These are phyloP conservation scores for Nasua narica DNA, from an alignment of 2,797 vertebrate genomes.

Conservation along the genomic window DNA sequence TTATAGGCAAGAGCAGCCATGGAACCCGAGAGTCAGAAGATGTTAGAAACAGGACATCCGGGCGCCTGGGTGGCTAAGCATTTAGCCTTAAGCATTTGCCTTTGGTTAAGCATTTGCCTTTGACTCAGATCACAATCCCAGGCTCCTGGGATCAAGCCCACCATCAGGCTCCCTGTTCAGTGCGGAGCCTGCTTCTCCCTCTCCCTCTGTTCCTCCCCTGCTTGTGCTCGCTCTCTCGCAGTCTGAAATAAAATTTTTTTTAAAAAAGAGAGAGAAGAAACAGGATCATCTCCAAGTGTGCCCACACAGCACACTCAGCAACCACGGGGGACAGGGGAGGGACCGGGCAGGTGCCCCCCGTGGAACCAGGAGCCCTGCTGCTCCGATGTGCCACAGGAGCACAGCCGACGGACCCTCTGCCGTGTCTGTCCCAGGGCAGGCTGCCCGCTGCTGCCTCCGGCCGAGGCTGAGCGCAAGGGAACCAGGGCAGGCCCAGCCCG, in stretches of 20 bases:
- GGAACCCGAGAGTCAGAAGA: rapidly evolving
- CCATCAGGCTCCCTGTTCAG: neutral
- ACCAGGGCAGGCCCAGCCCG: neutral
- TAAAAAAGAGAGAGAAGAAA: neutral
- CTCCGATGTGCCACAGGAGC: neutral
- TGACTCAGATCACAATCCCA: neutral
- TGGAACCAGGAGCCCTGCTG: neutral
- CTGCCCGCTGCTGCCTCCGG: neutral
- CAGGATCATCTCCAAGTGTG: neutral
- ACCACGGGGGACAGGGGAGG: neutral
- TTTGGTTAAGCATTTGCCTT: neutral
- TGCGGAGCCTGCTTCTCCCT: neutral
- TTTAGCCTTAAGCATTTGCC: neutral
- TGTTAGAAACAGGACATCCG: neutral
- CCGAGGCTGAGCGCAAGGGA: neutral
- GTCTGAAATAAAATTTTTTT: neutral
- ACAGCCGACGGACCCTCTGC: rapidly evolving
- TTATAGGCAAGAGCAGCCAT: neutral
- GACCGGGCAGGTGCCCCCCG: rapidly evolving
- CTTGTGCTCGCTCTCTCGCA: neutral
- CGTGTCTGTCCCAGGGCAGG: too few relatives aligned
- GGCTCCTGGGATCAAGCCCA: neutral
- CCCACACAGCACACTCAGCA: rapidly evolving
- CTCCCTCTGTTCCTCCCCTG: neutral
- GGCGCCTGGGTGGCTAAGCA: neutral